Conservation (phyloP, 2,888 invertebrate genomes). For the Drosophila incognita region DNA sequence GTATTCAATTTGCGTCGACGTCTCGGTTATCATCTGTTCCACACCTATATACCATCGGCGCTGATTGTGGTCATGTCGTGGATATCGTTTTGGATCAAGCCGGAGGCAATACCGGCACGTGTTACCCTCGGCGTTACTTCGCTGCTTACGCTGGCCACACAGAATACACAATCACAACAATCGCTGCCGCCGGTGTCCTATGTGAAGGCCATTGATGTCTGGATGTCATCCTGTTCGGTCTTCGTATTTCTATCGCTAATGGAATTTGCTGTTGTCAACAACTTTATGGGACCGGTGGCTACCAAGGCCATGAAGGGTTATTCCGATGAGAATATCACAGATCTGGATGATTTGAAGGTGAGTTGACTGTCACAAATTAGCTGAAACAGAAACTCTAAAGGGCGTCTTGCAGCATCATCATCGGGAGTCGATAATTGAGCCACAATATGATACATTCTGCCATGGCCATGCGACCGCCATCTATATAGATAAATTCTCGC, state of each 20-base stretch:
- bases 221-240: slow-evolving; percentile 96
- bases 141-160: slow-evolving; percentile 93
- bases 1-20: slow-evolving; percentile 93
- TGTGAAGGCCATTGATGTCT: slow-evolving; percentile 96
- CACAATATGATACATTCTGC: slow-evolving; percentile 94
- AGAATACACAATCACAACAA: slow-evolving; percentile 96
- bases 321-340: slow-evolving; percentile 92
- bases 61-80: slow-evolving; percentile 97
- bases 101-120: slow-evolving; percentile 95
- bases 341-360: slow-evolving; percentile 92
- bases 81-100: slow-evolving; percentile 98
- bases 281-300: slow-evolving; percentile 93
- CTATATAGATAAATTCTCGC: slow-evolving; percentile 94
- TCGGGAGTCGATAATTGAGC: slow-evolving; percentile 88
- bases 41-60: slow-evolving; percentile 96
- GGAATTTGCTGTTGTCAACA: slow-evolving; percentile 96
- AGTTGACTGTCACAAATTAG: slow-evolving; percentile 29
- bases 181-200: slow-evolving; percentile 95
- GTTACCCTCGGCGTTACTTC: slow-evolving; percentile 95
- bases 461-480: slow-evolving; percentile 92
- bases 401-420: slow-evolving; percentile 83
- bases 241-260: slow-evolving; percentile 96
- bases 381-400: slow-evolving; percentile 28
- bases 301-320: slow-evolving; percentile 96
- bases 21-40: slow-evolving; percentile 95